These are phyloP conservation scores for Tenualosa ilisha DNA, from an alignment of 2,797 vertebrate genomes.

Conservation along the genomic window DNA sequence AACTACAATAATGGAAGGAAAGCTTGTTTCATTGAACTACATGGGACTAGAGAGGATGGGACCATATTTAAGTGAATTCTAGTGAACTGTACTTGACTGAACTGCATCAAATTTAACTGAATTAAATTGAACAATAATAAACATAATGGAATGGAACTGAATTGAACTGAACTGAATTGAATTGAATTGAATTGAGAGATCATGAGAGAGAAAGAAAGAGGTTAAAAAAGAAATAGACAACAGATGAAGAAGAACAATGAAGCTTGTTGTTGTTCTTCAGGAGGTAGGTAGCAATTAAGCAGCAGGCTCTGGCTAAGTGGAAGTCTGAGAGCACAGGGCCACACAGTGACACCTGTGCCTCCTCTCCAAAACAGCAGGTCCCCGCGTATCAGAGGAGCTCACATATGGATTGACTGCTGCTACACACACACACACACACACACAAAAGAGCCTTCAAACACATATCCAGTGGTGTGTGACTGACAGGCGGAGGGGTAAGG, in stretches of 20 bases:
- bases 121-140: neutral
- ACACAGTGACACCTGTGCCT: slow-evolving; percentile 16
- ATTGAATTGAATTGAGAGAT: neutral
- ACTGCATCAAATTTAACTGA: neutral
- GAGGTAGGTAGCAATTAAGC: slow-evolving; percentile 2
- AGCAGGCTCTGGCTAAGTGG: neutral
- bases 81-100: neutral
- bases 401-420: slow-evolving; percentile 18
- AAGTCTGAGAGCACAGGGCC: slow-evolving; percentile 9
- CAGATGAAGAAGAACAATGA: neutral
- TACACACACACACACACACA: neutral
- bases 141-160: neutral
- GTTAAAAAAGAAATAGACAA: neutral
- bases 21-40: neutral
- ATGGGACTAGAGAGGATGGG: too few species aligned
- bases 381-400: neutral
- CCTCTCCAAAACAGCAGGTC: neutral
- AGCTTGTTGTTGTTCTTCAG: neutral
- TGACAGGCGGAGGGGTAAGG: neutral
- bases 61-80: neutral
- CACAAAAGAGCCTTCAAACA: slow-evolving; percentile 27
- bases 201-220: neutral
- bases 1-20: neutral
- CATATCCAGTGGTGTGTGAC: slow-evolving; percentile 21
- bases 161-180: neutral